Conservation (phyloP, 2,113 vertebrate species). For the Bolborhynchus lineola region DNA sequence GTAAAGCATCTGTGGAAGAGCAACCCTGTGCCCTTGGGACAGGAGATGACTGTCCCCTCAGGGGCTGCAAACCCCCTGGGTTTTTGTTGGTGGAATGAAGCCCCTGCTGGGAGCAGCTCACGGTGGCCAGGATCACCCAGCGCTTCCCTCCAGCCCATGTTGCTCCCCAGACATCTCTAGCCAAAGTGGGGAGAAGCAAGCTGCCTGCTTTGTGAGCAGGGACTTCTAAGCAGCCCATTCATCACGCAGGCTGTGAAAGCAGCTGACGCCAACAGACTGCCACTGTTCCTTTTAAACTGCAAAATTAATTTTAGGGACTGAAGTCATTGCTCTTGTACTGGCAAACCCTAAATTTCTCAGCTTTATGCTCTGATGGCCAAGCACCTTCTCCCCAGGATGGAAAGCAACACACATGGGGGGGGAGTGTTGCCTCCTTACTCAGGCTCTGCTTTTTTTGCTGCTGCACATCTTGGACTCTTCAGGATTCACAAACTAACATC, state of each 20-base stretch:
- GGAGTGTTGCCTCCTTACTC: neutral
- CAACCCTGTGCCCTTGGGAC: neutral
- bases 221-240: neutral
- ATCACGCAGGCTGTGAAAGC: neutral
- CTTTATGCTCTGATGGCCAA: neutral
- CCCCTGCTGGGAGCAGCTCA: neutral
- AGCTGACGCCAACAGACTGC: neutral
- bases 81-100: neutral
- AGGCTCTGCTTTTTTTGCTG: neutral
- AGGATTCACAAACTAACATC: neutral
- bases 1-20: neutral
- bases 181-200: neutral
- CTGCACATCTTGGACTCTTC: neutral
- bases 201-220: neutral
- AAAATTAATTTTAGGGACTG: neutral
- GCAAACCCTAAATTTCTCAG: neutral
- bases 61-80: neutral
- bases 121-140: neutral
- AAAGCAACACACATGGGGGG: neutral
- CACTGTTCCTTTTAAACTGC: neutral
- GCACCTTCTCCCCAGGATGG: accelerated
- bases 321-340: neutral
- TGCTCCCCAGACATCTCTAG: accelerated
- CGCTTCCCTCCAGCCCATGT: accelerated
- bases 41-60: neutral